Percentiles rank a stretch among this genome's conserved stretches.
Conservation (phyloP, 2,113 vertebrate genomes). For the Lonchura striata region DNA sequence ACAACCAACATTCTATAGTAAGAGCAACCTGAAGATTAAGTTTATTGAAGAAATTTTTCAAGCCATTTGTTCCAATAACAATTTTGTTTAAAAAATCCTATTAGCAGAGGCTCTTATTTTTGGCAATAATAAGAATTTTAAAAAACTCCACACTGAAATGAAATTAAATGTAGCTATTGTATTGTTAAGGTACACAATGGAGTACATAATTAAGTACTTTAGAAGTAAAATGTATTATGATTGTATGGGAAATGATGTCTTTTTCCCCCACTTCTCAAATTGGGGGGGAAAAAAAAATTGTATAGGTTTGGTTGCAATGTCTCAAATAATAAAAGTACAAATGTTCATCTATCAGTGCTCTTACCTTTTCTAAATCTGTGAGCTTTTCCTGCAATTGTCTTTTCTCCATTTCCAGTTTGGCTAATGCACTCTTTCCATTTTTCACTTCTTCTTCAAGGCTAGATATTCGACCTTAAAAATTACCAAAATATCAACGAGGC, state of each 20-base stretch:
- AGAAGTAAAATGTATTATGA: background rate
- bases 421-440: constrained; percentile 80
- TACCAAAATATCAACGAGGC: background rate
- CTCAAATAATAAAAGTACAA: background rate
- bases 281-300: background rate
- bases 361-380: constrained; percentile 92
- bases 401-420: constrained; percentile 89
- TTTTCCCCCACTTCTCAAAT: accelerated
- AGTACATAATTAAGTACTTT: background rate
- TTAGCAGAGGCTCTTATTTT: background rate
- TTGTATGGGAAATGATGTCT: background rate
- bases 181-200: background rate
- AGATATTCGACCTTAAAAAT: constrained; percentile 84
- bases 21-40: background rate
- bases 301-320: background rate
- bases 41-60: background rate
- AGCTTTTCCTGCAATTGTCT: constrained; percentile 91
- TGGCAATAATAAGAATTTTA: background rate
- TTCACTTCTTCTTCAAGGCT: constrained; percentile 89
- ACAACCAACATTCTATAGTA: background rate
- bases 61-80: background rate
- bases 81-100: background rate
- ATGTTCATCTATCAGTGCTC: background rate
- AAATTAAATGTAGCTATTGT: background rate
- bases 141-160: background rate